Evolutionary conservation across 2,113 vertebrate genomes (phyloP).

Genomic region (Hoplias malabaricus): DNA sequence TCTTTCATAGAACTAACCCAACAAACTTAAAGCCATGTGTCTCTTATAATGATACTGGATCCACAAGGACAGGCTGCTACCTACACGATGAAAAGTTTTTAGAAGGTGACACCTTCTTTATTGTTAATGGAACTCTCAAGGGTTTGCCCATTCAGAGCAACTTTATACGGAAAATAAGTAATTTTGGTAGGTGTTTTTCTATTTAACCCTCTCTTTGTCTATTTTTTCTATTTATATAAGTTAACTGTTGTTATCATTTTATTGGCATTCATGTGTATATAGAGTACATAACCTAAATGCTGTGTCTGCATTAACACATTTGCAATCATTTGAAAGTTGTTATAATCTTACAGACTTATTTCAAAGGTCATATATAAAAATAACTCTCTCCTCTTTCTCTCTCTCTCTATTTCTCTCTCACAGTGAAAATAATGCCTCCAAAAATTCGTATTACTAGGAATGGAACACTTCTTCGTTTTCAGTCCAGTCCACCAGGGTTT

Average conservation of each 20-base stretch:
- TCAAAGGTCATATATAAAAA: too few relatives aligned
- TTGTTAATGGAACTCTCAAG: conserved; percentile 54
- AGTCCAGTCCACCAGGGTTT: accelerated
- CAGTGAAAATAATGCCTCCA: conserved; percentile 25
- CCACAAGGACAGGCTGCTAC: conserved; percentile 42
- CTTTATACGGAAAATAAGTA: background rate
- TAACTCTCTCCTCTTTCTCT: too few relatives aligned
- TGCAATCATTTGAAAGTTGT: conserved; percentile 51
- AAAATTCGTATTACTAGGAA: background rate
- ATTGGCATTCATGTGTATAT: background rate
- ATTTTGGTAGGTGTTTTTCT: conserved; percentile 38
- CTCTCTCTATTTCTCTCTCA: background rate
- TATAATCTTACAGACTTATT: conserved; percentile 23
- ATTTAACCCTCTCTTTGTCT: background rate
- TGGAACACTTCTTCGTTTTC: background rate
- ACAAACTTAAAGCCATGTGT: background rate
- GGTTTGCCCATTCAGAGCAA: background rate
- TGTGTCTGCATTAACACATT: conserved; percentile 26
- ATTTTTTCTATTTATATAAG: background rate
- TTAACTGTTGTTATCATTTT: background rate
- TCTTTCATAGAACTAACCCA: background rate
- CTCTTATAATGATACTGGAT: background rate
- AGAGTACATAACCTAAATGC: background rate
- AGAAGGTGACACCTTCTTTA: background rate
- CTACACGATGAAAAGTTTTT: accelerated